A percentile compares a stretch with the other conserved stretches of the same genome.
phyloP scores from a whole-genome alignment of 2,888 invertebrate species.

The Tupiocoris notatus region DNA sequence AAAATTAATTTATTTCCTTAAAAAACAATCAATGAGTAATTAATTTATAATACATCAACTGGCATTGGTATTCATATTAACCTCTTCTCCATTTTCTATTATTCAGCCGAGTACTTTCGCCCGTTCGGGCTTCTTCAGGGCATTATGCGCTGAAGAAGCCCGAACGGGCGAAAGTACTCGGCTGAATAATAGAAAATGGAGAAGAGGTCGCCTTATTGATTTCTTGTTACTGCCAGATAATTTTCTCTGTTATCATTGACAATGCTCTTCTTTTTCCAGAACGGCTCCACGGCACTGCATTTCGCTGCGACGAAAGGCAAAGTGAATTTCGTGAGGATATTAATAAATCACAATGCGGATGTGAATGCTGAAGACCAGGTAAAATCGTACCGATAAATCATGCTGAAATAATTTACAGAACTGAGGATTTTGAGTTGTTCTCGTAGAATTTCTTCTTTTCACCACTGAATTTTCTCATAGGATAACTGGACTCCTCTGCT shows the following conservation, averaged over 20 bases:
- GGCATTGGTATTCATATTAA: too few relatives aligned
- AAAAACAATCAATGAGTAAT: too few relatives aligned
- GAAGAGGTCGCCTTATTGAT: too few relatives aligned
- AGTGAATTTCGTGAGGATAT: slow-evolving; percentile 74
- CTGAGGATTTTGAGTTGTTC: background rate
- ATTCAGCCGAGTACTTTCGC: too few relatives aligned
- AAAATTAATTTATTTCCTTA: too few relatives aligned
- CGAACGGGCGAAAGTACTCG: too few relatives aligned
- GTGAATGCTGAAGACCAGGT: slow-evolving; percentile 82
- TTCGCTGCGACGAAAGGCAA: slow-evolving; percentile 85
- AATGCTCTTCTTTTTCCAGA: slow-evolving; percentile 63
- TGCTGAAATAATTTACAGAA: background rate
- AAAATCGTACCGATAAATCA: slow-evolving; percentile 49
- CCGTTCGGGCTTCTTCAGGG: too few relatives aligned
- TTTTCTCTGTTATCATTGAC: background rate
- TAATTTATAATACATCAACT: too few relatives aligned
- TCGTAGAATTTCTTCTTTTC: background rate
- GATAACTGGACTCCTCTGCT: slow-evolving; percentile 92
- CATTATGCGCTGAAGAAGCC: too few relatives aligned
- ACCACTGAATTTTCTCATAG: slow-evolving; percentile 52
- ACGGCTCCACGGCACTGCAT: slow-evolving; percentile 91
- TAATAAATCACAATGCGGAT: slow-evolving; percentile 89
- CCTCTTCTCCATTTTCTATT: too few relatives aligned
- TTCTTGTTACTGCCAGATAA: too few relatives aligned
- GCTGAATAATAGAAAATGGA: too few relatives aligned